Evolutionary conservation across 1,140 invertebrate genomes (phyloP).

Genomic region (Sminthurides bifidus): DNA sequence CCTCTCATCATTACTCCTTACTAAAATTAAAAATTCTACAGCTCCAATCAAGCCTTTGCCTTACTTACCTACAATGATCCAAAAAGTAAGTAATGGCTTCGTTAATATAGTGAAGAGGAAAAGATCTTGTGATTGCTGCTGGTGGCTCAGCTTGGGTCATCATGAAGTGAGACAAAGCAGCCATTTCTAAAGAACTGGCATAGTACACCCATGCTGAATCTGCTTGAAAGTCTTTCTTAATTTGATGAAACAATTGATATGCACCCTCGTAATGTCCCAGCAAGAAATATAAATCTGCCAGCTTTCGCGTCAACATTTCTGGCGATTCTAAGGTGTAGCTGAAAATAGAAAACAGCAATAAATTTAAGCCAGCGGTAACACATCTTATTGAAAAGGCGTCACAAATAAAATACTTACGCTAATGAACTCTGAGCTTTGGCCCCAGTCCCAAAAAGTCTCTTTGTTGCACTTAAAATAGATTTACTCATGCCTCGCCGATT

Average conservation of each 20-base stretch:
- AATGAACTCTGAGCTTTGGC: conserved; percentile 51
- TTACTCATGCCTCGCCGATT: conserved; percentile 84
- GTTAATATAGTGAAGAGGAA: conserved; percentile 72
- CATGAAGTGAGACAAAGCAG: conserved; percentile 82
- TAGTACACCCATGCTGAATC: conserved; percentile 96
- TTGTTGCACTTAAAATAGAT: conserved; percentile 82
- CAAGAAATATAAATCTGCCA: conserved; percentile 93
- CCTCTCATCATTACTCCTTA: no score
- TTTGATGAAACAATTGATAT: conserved; percentile 85
- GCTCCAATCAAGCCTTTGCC: no score
- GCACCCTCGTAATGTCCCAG: conserved; percentile 87
- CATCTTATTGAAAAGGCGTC: conserved; percentile 6
- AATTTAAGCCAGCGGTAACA: no score
- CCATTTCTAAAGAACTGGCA: conserved; percentile 92
- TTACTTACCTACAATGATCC: conserved; percentile 70
- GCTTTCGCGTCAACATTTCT: conserved; percentile 79
- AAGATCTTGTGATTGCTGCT: conserved; percentile 35
- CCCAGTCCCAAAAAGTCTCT: conserved; percentile 75
- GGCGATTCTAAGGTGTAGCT: conserved; percentile 78
- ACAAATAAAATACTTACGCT: conserved; percentile 29
- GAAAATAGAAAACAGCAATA: conserved; percentile 23
- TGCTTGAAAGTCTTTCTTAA: conserved; percentile 88
- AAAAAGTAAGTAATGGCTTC: conserved; percentile 81
- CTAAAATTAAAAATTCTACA: conserved; percentile 4
- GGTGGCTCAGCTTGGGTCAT: conserved; percentile 52